Evolutionary conservation across 53 echinoderm and acorn worm species (phyloP).

Genomic region (Paracentrotus lividus): DNA sequence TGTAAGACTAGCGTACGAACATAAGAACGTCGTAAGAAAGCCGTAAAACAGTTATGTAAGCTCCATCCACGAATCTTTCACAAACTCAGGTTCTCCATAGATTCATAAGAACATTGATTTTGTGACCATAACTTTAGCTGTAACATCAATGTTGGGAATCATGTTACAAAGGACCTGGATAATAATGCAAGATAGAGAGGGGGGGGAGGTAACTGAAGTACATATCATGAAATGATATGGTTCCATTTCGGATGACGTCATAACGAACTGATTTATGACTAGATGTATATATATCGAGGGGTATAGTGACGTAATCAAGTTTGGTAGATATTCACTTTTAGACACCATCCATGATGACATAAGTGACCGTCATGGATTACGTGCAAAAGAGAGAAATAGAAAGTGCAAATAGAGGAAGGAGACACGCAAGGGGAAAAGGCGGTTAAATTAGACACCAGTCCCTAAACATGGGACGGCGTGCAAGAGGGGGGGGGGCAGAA

Average conservation of each 20-base stretch:
- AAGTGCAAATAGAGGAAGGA: background rate
- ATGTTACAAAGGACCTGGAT: no score
- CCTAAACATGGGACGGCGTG: background rate
- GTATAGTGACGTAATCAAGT: background rate
- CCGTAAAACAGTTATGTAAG: no score
- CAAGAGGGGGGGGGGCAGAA: background rate
- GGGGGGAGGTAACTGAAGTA: background rate
- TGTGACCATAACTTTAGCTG: no score
- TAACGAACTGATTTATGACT: no score
- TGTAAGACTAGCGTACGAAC: no score
- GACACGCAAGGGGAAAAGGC: background rate
- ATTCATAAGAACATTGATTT: no score
- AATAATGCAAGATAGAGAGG: background rate
- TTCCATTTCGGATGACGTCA: background rate
- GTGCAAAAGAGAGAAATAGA: background rate
- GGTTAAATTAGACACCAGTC: conserved; percentile 13
- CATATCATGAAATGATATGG: background rate
- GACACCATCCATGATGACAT: background rate
- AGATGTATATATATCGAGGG: background rate
- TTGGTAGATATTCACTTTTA: background rate
- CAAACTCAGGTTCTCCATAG: no score
- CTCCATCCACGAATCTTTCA: no score
- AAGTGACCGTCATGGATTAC: background rate
- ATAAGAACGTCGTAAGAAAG: no score
- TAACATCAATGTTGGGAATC: background rate